Evolutionary conservation across 2,113 vertebrate genomes (phyloP).

Genomic region (Tenrec ecaudatus): DNA sequence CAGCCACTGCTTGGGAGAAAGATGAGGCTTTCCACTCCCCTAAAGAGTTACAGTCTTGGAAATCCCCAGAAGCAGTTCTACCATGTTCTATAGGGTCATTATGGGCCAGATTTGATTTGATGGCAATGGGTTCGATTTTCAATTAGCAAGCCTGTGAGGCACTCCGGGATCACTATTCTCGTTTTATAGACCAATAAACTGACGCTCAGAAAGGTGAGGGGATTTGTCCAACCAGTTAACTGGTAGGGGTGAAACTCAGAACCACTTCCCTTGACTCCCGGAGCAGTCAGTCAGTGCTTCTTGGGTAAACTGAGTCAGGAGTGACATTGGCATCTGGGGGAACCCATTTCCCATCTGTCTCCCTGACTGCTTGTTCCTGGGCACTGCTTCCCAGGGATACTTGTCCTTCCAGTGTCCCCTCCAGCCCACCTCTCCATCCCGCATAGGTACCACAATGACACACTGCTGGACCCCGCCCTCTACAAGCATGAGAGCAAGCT

Average conservation of each 20-base stretch:
- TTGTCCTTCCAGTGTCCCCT: neutral
- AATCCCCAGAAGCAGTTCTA: too few relatives aligned
- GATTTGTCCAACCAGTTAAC: neutral
- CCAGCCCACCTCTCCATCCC: neutral
- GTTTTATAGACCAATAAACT: neutral
- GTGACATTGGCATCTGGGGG: neutral
- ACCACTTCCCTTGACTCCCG: neutral
- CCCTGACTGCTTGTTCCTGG: neutral
- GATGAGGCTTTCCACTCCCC: too few relatives aligned
- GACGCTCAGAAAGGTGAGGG: neutral
- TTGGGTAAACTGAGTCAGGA: neutral
- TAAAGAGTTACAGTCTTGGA: too few relatives aligned
- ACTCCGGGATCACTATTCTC: neutral
- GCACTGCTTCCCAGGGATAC: neutral
- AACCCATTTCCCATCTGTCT: neutral
- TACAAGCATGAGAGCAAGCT: constrained; percentile 91
- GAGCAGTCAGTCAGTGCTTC: too few relatives aligned
- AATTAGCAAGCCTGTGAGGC: neutral
- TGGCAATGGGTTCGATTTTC: too few relatives aligned
- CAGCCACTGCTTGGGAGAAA: too few relatives aligned
- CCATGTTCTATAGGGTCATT: too few relatives aligned
- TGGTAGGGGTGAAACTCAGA: neutral
- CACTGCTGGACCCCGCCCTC: constrained; percentile 88
- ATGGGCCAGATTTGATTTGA: too few relatives aligned
- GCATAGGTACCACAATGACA: constrained; percentile 95